Conservation (phyloP, 1,140 invertebrate species). For the Trachymyrmex septentrionalis region DNA sequence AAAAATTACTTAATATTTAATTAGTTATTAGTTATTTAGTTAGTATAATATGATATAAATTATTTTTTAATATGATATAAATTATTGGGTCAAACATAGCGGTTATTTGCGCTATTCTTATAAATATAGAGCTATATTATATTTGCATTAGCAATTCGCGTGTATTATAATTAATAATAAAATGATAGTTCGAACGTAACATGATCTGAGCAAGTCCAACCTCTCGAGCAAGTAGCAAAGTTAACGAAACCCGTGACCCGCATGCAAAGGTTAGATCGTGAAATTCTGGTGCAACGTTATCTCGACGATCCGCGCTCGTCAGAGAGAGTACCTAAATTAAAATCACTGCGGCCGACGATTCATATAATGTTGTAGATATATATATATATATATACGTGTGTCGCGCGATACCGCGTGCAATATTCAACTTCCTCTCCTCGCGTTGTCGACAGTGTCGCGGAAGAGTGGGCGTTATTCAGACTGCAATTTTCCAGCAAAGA, state of each 20-base stretch:
- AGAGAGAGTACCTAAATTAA: conserved; percentile 57
- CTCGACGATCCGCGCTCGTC: conserved; percentile 44
- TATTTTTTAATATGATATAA: too few relatives aligned
- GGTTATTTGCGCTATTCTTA: too few relatives aligned
- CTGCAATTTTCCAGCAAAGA: conserved; percentile 48
- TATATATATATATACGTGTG: too few relatives aligned
- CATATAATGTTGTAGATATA: conserved; percentile 64
- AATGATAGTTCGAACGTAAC: conserved; percentile 14
- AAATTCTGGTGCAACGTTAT: conserved; percentile 56
- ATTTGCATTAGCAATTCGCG: conserved; percentile 5
- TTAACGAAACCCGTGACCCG: conserved; percentile 55
- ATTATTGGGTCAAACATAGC: too few relatives aligned
- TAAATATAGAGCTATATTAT: neutral
- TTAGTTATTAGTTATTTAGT: too few relatives aligned
- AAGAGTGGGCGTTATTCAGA: conserved; percentile 12
- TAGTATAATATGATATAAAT: too few relatives aligned
- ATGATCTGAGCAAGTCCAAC: conserved; percentile 22
- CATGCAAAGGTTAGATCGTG: conserved; percentile 45
- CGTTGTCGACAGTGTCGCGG: conserved; percentile 11
- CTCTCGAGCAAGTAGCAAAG: conserved; percentile 48
- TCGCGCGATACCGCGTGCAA: conserved; percentile 35
- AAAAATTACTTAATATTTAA: too few relatives aligned
- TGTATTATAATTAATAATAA: conserved; percentile 32
- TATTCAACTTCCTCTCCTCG: too few relatives aligned
- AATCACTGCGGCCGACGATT: conserved; percentile 69